Evolutionary conservation across 2,888 invertebrate genomes (phyloP).

Genomic region (Chesias legatella): DNA sequence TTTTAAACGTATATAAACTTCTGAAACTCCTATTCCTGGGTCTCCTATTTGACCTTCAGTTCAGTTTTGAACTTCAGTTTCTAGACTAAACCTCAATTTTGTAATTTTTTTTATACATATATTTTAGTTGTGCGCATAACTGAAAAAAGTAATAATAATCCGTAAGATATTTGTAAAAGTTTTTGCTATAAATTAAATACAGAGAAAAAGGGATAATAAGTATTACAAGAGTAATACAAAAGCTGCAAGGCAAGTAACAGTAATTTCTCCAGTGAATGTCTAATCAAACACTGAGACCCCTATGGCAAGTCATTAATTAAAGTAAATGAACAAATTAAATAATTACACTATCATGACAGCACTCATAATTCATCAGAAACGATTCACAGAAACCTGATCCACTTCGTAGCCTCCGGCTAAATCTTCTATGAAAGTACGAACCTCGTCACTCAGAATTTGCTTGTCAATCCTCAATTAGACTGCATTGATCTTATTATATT

Average conservation of each 20-base stretch:
- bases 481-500: conserved; percentile 42
- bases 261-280: conserved; percentile 5
- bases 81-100: too few species aligned
- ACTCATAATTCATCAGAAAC: conserved; percentile 24
- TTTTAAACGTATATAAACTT: too few species aligned
- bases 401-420: conserved; percentile 25
- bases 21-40: too few species aligned
- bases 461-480: conserved; percentile 49
- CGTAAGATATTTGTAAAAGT: too few species aligned
- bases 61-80: too few species aligned
- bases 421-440: conserved; percentile 19
- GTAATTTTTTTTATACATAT: too few species aligned
- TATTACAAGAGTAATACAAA: not conserved
- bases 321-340: conserved; percentile 29
- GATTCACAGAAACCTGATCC: conserved; percentile 18
- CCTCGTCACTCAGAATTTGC: conserved; percentile 35
- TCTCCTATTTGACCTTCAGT: too few species aligned
- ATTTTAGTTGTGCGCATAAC: too few species aligned
- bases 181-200: too few species aligned
- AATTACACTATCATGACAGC: conserved; percentile 28
- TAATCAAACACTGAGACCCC: conserved; percentile 17
- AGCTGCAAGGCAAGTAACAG: conserved; percentile 5
- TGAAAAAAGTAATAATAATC: too few species aligned
- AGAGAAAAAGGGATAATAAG: too few species aligned
- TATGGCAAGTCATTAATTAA: conserved; percentile 20